These are phyloP conservation scores for Caenorhabditis sp. DNA, from an alignment of 2,888 invertebrate genomes.

Conservation along the genomic window DNA sequence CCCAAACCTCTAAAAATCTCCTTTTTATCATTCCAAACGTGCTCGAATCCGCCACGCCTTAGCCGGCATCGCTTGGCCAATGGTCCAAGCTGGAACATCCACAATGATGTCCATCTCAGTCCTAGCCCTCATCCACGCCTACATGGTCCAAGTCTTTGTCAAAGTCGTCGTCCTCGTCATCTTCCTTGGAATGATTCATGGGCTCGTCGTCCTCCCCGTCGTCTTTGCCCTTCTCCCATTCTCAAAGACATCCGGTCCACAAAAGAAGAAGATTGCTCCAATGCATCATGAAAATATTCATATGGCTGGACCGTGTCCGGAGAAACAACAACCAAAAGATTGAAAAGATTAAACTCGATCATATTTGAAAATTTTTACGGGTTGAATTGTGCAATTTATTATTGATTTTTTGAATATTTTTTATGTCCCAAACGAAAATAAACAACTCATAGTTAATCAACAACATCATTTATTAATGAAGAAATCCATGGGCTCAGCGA, in stretches of 20 bases:
- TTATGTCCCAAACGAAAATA: no score
- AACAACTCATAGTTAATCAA: no score
- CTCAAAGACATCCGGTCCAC: conserved; percentile 47
- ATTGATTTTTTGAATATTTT: no score
- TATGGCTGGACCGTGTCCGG: conserved; percentile 30
- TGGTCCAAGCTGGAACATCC: conserved; percentile 69
- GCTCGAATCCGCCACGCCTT: conserved; percentile 67
- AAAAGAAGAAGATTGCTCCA: conserved; percentile 29
- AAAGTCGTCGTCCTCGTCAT: conserved; percentile 68
- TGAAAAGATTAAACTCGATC: no score
- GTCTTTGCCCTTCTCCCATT: conserved; percentile 65
- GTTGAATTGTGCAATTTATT: no score
- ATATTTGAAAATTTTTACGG: no score
- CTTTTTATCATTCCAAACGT: conserved; percentile 57
- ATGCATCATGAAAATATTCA: conserved; percentile 15
- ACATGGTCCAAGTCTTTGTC: conserved; percentile 69
- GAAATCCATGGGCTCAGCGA: no score
- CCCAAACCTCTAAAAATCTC: no score
- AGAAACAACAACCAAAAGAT: conserved; percentile 3
- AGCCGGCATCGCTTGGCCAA: conserved; percentile 70
- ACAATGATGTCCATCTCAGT: conserved; percentile 64
- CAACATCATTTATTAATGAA: no score
- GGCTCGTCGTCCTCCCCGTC: conserved; percentile 67
- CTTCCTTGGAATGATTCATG: conserved; percentile 66
- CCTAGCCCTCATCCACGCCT: conserved; percentile 65